A percentile compares a stretch with the other conserved stretches of the same genome.
These are phyloP conservation scores for Lonchura striata DNA, from an alignment of 2,113 vertebrate genomes.

Conservation along the genomic window DNA sequence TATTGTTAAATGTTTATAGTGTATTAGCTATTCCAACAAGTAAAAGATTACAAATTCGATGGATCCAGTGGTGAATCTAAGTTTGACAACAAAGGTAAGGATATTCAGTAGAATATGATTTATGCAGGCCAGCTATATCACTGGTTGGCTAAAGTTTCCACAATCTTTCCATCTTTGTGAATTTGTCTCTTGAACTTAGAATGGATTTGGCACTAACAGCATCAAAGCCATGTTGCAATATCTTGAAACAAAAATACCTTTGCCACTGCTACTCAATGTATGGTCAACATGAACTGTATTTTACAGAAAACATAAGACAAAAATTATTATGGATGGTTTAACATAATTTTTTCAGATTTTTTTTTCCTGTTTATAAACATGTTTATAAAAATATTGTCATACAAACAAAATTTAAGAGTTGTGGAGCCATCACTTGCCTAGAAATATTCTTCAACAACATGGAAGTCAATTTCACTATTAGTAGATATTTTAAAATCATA, in stretches of 20 bases:
- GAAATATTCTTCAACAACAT: not conserved
- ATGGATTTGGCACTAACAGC: not conserved
- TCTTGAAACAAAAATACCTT: not conserved
- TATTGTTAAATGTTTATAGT: not conserved
- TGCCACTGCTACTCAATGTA: not conserved
- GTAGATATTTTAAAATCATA: not conserved
- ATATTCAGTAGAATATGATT: not conserved
- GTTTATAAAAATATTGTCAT: not conserved
- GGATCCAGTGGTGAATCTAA: not conserved
- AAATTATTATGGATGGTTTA: not conserved
- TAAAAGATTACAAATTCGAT: not conserved
- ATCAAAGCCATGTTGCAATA: not conserved
- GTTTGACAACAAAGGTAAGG: not conserved
- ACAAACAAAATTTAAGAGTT: not conserved
- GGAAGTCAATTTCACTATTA: not conserved
- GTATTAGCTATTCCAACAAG: not conserved
- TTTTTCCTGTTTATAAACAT: not conserved
- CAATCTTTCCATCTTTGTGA: not conserved
- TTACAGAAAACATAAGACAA: not conserved
- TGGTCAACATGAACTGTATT: not conserved
- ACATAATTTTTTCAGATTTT: not conserved
- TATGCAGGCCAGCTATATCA: not conserved
- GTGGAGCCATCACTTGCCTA: not conserved
- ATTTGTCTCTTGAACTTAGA: not conserved
- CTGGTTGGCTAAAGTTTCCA: not conserved